phyloP scores from a whole-genome alignment of 2,113 vertebrate genomes.

The Sylvietta virens region DNA sequence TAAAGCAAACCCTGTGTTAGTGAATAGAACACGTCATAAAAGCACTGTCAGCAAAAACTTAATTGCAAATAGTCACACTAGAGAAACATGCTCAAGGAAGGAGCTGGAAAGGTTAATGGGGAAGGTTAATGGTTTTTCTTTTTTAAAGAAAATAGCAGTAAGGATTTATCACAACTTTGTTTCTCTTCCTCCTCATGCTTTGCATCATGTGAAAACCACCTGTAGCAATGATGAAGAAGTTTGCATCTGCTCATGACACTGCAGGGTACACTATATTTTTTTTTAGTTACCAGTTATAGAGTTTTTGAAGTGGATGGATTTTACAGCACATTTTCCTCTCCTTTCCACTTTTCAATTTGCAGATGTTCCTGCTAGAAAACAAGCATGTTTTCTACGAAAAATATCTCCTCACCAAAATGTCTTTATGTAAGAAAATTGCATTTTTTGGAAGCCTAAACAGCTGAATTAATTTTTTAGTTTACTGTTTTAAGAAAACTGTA shows the following conservation, averaged over 20 bases:
- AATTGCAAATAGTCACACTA: not conserved
- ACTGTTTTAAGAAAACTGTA: not conserved
- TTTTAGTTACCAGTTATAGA: not conserved
- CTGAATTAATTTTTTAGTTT: not conserved
- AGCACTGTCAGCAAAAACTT: not conserved
- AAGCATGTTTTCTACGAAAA: not conserved
- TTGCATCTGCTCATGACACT: not conserved
- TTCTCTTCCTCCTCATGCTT: not conserved
- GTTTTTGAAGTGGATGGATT: not conserved
- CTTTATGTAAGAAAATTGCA: not conserved
- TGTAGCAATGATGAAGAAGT: not conserved
- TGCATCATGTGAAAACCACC: not conserved
- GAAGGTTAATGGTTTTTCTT: too few species aligned
- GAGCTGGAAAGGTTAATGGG: not conserved
- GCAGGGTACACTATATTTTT: not conserved
- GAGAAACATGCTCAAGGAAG: not conserved
- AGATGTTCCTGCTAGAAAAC: not conserved
- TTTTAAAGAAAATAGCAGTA: not conserved
- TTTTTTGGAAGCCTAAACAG: not conserved
- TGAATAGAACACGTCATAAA: not conserved
- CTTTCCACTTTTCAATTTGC: not conserved
- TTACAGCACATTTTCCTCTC: not conserved
- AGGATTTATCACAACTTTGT: not conserved
- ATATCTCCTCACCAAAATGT: not conserved
- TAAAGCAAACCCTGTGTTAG: not conserved